Conservation (phyloP, 2,797 vertebrate species). For the Serranus cabrilla region DNA sequence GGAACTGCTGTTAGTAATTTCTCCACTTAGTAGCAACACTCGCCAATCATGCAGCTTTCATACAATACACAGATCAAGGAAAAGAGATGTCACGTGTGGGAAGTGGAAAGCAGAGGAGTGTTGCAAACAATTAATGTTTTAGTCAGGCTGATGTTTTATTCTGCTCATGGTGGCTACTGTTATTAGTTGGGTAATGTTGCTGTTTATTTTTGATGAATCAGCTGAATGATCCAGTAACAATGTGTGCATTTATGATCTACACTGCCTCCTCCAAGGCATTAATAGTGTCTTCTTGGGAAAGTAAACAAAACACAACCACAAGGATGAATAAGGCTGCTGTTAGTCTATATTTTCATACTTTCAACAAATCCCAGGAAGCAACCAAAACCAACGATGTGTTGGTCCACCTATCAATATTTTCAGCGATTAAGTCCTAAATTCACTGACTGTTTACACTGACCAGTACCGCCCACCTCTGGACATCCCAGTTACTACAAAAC, state of each 20-base stretch:
- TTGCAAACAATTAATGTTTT: not conserved
- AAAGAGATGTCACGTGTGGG: not conserved
- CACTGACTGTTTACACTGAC: not conserved
- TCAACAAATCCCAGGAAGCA: not conserved
- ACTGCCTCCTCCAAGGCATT: not conserved
- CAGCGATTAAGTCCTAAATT: not conserved
- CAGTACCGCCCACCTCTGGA: conserved; percentile 35
- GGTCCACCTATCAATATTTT: not conserved
- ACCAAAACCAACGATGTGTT: not conserved
- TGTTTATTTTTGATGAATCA: not conserved
- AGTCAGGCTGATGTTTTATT: not conserved
- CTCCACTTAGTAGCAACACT: not conserved
- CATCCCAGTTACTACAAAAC: conserved; percentile 15
- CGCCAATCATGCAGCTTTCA: not conserved
- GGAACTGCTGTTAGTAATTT: not conserved
- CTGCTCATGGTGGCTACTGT: not conserved
- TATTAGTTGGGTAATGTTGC: too few relatives aligned
- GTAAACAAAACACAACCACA: not conserved
- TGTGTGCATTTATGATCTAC: not conserved
- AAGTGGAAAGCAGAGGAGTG: not conserved
- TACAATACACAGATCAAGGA: not conserved
- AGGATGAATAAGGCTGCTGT: not conserved
- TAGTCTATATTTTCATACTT: not conserved
- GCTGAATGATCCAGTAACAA: not conserved
- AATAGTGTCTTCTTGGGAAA: not conserved